These are phyloP conservation scores for Drosophila parvula DNA, from an alignment of 1,140 invertebrate genomes.

Conservation along the genomic window DNA sequence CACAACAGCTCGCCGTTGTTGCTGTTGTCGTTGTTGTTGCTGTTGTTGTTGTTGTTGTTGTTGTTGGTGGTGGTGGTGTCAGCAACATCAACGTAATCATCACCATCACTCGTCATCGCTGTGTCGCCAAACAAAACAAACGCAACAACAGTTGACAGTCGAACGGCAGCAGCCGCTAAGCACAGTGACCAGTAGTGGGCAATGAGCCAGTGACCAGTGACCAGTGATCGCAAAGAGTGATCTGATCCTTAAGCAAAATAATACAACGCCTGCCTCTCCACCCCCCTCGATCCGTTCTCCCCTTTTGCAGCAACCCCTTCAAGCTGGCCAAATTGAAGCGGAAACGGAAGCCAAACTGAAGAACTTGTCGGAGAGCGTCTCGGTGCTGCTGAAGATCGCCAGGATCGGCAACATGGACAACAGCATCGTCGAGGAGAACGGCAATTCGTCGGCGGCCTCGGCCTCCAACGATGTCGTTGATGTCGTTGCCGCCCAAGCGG, in stretches of 20 bases:
- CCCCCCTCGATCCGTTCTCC: neutral
- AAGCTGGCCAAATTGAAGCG: constrained; percentile 81
- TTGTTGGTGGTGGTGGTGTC: constrained; percentile 10
- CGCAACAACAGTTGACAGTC: constrained; percentile 25
- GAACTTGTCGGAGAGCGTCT: constrained; percentile 83
- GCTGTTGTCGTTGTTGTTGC: constrained; percentile 39
- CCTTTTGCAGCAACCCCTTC: constrained; percentile 57
- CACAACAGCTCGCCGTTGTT: constrained; percentile 54
- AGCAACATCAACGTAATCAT: constrained; percentile 44
- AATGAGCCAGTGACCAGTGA: neutral
- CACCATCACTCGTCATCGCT: constrained; percentile 40
- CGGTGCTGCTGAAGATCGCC: constrained; percentile 84
- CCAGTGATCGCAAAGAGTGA: neutral
- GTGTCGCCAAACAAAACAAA: constrained; percentile 37
- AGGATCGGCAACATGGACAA: constrained; percentile 90
- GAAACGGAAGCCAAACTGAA: constrained; percentile 82
- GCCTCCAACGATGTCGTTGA: constrained; percentile 84
- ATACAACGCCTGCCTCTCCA: neutral
- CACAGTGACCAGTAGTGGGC: constrained; percentile 1
- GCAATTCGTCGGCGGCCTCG: constrained; percentile 85
- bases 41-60: constrained; percentile 19
- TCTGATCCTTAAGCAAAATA: neutral
- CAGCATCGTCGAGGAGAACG: constrained; percentile 95
- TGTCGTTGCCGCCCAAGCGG: constrained; percentile 84
- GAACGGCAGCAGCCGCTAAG: constrained; percentile 7